Percentiles rank a stretch among this genome's conserved stretches.
These are phyloP conservation scores for Myotis daubentonii DNA, from an alignment of 2,797 vertebrate genomes.

Conservation along the genomic window DNA sequence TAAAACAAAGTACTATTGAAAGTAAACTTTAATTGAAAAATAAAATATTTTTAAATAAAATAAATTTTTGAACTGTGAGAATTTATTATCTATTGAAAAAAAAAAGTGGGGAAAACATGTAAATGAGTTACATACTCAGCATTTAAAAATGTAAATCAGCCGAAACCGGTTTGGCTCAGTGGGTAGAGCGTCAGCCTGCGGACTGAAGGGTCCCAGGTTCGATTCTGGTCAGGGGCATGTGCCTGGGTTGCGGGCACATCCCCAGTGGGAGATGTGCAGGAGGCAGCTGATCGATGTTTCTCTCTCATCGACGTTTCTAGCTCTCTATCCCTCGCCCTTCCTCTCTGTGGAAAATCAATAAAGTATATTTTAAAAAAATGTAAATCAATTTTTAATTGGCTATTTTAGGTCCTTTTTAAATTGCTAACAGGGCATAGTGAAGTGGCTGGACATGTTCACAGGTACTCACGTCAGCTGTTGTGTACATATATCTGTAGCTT, in stretches of 20 bases:
- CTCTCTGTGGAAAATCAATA: no score
- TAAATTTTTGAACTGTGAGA: not conserved
- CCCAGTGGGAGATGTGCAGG: no score
- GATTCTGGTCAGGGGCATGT: no score
- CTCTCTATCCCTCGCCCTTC: no score
- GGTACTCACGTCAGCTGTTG: not conserved
- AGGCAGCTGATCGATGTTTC: no score
- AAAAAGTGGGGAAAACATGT: not conserved
- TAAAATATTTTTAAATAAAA: not conserved
- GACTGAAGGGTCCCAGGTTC: no score
- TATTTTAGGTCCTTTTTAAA: not conserved
- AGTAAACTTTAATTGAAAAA: not conserved
- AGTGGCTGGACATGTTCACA: not conserved
- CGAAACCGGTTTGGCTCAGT: no score
- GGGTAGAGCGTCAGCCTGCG: no score
- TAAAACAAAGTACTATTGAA: not conserved
- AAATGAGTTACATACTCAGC: not conserved
- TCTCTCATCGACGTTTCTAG: no score
- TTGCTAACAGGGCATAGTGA: not conserved
- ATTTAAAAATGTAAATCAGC: not conserved
- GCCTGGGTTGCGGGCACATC: no score
- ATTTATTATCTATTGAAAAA: not conserved
- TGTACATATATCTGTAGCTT: not conserved
- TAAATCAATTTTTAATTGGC: conserved; percentile 5
- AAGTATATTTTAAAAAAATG: no score